Percentiles rank a stretch among this genome's conserved stretches.
Evolutionary conservation across 1,140 invertebrate species (phyloP).

Genomic region (Pogonomyrmex barbatus): DNA sequence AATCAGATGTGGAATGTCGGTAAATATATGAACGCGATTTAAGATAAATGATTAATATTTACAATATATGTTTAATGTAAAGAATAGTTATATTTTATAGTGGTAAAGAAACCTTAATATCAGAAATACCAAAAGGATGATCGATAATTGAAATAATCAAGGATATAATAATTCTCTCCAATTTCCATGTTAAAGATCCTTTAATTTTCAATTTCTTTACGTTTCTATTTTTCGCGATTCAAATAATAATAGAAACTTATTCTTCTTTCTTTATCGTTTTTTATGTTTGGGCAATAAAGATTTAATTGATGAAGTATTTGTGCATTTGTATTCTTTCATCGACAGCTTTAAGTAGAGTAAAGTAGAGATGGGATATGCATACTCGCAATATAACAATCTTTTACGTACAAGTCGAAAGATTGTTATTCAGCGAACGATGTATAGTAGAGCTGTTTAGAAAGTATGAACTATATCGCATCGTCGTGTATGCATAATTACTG

Average conservation of each 20-base stretch:
- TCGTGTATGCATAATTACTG: conserved; percentile 64
- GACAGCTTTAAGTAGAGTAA: conserved; percentile 57
- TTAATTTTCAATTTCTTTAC: neutral
- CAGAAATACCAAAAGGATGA: conserved; percentile 29
- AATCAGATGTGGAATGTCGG: conserved; percentile 11
- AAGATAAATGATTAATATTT: conserved; percentile 45
- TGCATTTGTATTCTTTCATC: conserved; percentile 51
- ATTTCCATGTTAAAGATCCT: neutral
- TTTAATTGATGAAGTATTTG: conserved; percentile 66
- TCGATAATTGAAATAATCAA: conserved; percentile 7
- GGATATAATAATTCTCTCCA: neutral
- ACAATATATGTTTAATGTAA: conserved; percentile 37
- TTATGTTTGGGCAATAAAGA: conserved; percentile 4
- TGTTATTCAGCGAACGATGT: conserved; percentile 47
- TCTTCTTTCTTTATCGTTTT: conserved; percentile 21
- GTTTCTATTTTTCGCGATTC: neutral
- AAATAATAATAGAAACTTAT: conserved; percentile 40
- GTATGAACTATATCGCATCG: conserved; percentile 44
- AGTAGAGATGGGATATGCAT: conserved; percentile 70
- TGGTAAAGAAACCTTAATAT: conserved; percentile 9
- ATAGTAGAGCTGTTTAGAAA: conserved; percentile 60
- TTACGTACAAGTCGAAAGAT: conserved; percentile 50
- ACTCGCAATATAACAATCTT: conserved; percentile 68
- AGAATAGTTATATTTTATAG: conserved; percentile 36
- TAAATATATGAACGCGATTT: neutral